Evolutionary conservation across 2,888 invertebrate genomes (phyloP), one percentile per base, ranked within the genome.

Genomic region (Apamea anceps): DNA sequence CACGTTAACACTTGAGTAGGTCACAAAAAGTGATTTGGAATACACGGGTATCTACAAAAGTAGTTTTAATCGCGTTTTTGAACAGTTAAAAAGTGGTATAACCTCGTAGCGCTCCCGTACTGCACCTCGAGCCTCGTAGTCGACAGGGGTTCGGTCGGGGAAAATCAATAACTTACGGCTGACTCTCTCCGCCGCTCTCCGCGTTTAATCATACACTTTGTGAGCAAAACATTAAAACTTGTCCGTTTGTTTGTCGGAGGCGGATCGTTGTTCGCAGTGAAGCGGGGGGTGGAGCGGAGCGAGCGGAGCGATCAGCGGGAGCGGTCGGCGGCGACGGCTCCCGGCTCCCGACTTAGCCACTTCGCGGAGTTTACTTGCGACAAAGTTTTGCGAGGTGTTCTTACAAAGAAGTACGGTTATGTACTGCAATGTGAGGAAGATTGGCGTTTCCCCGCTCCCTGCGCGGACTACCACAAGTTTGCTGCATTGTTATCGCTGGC

Each of bases 111-210:
- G 92, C 93, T 92, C 90, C 86, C 86, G 90, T 89, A 94, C 93
- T 92, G 90, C 89, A 92, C 94, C 92, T 94, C 95, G 96, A 96
- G 95, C 91, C 95, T 94, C 94, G 94, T 93, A 94, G 94, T 93
- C 95, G 95, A 93, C 96, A 92, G 95, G 96, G 97, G 96, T 95
- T 95, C 95, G 95, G 94, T 94, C 94, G 94, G 95, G 95, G 96
- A 97, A 97, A 97, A 97, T 97, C 97, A 97, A 97, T 97, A 97
- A 97, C 96, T 97, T 96, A 97, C 97, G 97, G 96, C 96, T 96
- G 96, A 95, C 95, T 96, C 96, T 96, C 96, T 96, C 95, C 95
- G 95, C 94, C 96, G 96, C 96, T 96, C 96, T 96, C 96, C 95
- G 96, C 96, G 96, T 96, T 96, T 97, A 97, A 97, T 97, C 96